Evolutionary conservation across 2,797 vertebrate genomes (phyloP), one percentile per base, ranked within the genome.

Genomic region (Chelidonichthys spinosus): DNA sequence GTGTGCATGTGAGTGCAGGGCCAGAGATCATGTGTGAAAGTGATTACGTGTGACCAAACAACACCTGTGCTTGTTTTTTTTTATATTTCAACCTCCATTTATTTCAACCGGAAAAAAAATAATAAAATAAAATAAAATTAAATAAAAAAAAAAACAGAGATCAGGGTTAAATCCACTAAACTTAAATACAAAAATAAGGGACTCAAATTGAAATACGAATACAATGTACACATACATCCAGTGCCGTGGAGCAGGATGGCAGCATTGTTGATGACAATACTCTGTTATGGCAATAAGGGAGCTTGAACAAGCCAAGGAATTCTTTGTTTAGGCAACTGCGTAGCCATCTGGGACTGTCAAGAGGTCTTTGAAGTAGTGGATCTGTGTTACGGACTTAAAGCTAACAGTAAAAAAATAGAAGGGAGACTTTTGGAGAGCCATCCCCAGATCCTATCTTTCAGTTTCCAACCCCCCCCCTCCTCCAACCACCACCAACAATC

Each of bases 121-220:
- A n/a, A n/a, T n/a, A n/a, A n/a, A n/a, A n/a, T n/a, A n/a, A n/a
- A n/a, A n/a, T 25, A 25, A 25, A 25, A 25, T 1, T 1, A 25
- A 25, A 25, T 1, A 25, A 25, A 25, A 25, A 2, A 25, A 88
- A 91, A 85, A 83, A 84, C 52, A 87, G 68, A 86, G 84, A 90
- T 89, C 88, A 90, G 81, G 81, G 72, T 89, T 88, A 80, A 91
- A 87, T 88, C 83, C 91, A 93, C 90, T 90, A 78, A 93, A 92
- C 89, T 88, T 70, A 93, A 92, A 93, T 94, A 93, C 91, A 94
- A 93, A 94, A 94, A 93, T 93, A 94, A 91, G 87, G 85, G 91
- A 92, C 90, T 91, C 82, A 87, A 91, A 88, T 91, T 78, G 62
- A 90, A 92, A 92, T 85, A 88, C 88, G 87, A 92, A 82, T 73